Conservation (phyloP, 2,797 vertebrate species). For the Furcifer pardalis region DNA sequence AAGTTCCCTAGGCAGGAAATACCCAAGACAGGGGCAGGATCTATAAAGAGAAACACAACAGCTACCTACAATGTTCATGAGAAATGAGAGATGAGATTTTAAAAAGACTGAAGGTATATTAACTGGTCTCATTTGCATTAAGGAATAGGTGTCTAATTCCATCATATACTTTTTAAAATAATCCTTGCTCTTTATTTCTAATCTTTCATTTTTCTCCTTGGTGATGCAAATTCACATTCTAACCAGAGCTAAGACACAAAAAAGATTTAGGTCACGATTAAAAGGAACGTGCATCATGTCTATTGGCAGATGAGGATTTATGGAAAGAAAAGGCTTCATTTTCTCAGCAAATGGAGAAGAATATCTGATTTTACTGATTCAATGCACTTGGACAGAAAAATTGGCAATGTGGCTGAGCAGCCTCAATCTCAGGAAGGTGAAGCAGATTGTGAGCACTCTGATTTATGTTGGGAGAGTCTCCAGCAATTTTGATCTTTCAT, state of each 20-base stretch:
- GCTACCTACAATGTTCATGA: background rate
- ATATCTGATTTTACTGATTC: background rate
- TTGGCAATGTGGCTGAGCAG: background rate
- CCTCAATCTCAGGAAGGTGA: background rate
- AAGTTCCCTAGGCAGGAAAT: too few relatives aligned
- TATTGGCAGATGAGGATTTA: constrained; percentile 18
- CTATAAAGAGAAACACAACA: too few relatives aligned
- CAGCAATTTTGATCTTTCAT: constrained; percentile 10
- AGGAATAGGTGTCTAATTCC: constrained; percentile 24
- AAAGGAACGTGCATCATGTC: constrained; percentile 25
- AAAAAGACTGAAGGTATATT: constrained; percentile 4
- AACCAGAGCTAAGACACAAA: constrained; percentile 51
- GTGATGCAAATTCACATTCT: constrained; percentile 47
- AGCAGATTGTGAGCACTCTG: background rate
- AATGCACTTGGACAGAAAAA: constrained; percentile 26
- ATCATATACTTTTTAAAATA: constrained; percentile 32
- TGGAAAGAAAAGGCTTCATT: constrained; percentile 19
- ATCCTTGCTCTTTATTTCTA: constrained; percentile 1
- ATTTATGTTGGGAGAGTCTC: background rate
- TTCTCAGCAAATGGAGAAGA: constrained; percentile 35
- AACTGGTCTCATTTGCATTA: constrained; percentile 24
- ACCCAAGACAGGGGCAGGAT: too few relatives aligned
- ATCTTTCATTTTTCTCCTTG: constrained; percentile 2
- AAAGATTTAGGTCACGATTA: constrained; percentile 61
- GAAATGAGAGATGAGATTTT: constrained; percentile 2